Evolutionary conservation across 2,888 invertebrate genomes (phyloP).

Genomic region (Hylaea fasciaria): DNA sequence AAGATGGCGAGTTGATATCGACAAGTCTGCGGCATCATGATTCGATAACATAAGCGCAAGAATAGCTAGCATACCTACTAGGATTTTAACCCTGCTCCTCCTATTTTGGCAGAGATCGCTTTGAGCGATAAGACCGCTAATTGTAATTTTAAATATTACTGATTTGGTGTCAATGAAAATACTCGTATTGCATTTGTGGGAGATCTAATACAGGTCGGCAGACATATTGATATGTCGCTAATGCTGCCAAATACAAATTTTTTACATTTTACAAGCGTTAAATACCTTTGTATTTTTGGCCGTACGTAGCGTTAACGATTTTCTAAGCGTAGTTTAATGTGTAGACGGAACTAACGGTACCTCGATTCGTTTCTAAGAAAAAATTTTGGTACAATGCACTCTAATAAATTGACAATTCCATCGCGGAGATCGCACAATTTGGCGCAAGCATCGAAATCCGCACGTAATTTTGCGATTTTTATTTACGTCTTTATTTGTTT

Average conservation of each 20-base stretch:
- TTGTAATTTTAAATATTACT: too few relatives aligned
- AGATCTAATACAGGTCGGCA: too few relatives aligned
- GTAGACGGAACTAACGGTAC: slow-evolving; percentile 3
- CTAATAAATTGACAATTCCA: slow-evolving; percentile 17
- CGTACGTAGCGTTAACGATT: slow-evolving; percentile 8
- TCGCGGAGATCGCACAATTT: slow-evolving; percentile 7
- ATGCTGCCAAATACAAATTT: not conserved
- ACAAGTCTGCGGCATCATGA: too few relatives aligned
- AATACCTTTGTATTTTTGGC: not conserved
- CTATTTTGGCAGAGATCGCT: too few relatives aligned
- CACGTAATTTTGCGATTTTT: slow-evolving; percentile 19
- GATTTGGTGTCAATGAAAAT: too few relatives aligned
- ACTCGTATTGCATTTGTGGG: too few relatives aligned
- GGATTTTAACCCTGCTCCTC: too few relatives aligned
- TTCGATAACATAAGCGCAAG: too few relatives aligned
- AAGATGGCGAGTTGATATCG: too few relatives aligned
- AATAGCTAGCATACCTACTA: too few relatives aligned
- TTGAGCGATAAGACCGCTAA: too few relatives aligned
- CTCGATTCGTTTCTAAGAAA: not conserved
- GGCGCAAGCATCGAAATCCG: slow-evolving; percentile 7
- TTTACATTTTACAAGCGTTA: slow-evolving; percentile 2
- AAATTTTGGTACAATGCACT: slow-evolving; percentile 14
- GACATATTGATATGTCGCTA: too few relatives aligned
- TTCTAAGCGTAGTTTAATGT: slow-evolving; percentile 7
- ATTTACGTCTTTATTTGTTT: slow-evolving; percentile 13